These are phyloP conservation scores for Cliona cf. orientalis DNA, from an alignment of 37 sponge, comb jelly and placozoan genomes.

Conservation along the genomic window DNA sequence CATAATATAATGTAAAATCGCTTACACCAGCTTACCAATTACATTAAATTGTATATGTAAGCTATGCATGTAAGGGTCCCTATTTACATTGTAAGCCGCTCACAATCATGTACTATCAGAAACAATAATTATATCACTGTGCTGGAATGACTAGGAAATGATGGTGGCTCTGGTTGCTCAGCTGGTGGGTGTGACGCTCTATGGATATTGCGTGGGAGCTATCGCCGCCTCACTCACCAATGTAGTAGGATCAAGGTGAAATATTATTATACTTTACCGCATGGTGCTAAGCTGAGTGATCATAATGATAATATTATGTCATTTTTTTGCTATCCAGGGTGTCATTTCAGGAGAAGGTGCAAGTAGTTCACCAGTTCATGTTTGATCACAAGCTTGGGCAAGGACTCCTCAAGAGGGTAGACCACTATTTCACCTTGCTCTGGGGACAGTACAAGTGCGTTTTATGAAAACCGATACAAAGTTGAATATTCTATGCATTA, in stretches of 20 bases:
- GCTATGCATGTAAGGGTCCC: too few species aligned
- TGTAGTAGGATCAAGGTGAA: constrained; percentile 52
- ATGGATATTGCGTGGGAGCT: constrained; percentile 77
- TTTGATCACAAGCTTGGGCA: constrained; percentile 52
- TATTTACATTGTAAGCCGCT: too few species aligned
- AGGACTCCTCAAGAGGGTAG: constrained; percentile 59
- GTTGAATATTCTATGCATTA: not conserved
- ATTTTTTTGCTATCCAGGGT: constrained; percentile 62
- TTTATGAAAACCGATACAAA: too few species aligned
- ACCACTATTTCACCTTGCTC: constrained; percentile 71
- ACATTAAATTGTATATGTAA: too few species aligned
- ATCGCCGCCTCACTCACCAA: constrained; percentile 79
- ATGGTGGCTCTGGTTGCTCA: constrained; percentile 54
- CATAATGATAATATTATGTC: too few species aligned
- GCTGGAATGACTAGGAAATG: too few species aligned
- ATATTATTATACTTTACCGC: too few species aligned
- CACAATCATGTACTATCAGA: too few species aligned
- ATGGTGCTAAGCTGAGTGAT: too few species aligned
- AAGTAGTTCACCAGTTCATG: constrained; percentile 80
- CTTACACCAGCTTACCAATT: too few species aligned
- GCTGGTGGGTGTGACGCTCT: constrained; percentile 66
- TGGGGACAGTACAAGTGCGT: constrained; percentile 70
- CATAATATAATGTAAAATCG: too few species aligned
- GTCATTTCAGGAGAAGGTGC: constrained; percentile 74
- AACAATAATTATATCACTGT: too few species aligned